A percentile compares a stretch with the other conserved stretches of the same genome.
Conservation (phyloP, 2,113 vertebrate species). For the Ptychochromis oligacanthus region DNA sequence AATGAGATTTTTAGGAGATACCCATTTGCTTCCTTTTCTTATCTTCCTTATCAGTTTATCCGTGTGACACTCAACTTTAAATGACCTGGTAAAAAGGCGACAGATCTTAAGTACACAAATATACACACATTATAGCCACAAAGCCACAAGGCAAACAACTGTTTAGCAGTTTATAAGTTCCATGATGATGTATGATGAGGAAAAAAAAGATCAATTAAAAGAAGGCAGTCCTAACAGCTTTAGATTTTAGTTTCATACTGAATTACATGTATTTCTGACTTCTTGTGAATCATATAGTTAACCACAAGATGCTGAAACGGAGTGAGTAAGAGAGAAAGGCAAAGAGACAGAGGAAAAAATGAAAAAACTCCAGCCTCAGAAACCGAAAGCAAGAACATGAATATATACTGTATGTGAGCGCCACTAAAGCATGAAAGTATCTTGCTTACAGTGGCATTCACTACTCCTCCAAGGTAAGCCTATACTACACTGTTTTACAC, state of each 20-base stretch:
- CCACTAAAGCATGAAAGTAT: constrained; percentile 18
- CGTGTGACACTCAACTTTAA: neutral
- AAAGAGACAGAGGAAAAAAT: neutral
- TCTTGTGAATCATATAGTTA: constrained; percentile 3
- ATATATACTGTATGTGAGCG: constrained; percentile 44
- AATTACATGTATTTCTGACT: neutral
- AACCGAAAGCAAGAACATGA: constrained; percentile 62
- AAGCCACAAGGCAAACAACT: neutral
- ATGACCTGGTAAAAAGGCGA: neutral
- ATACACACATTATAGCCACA: neutral
- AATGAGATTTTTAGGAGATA: too few relatives aligned
- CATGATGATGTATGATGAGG: neutral
- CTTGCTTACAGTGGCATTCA: constrained; percentile 2
- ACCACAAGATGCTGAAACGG: constrained; percentile 35
- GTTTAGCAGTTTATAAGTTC: neutral
- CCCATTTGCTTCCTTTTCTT: neutral
- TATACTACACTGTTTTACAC: neutral
- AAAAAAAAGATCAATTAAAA: rapidly evolving
- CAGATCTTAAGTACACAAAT: neutral
- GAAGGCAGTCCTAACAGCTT: too few relatives aligned
- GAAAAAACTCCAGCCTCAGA: constrained; percentile 49
- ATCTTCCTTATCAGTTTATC: neutral
- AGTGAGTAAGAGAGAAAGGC: neutral
- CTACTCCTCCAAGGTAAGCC: constrained; percentile 63
- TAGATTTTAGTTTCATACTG: neutral